phyloP scores from a whole-genome alignment of 92 coral and sea anemone species.

The Porites evermanni region DNA sequence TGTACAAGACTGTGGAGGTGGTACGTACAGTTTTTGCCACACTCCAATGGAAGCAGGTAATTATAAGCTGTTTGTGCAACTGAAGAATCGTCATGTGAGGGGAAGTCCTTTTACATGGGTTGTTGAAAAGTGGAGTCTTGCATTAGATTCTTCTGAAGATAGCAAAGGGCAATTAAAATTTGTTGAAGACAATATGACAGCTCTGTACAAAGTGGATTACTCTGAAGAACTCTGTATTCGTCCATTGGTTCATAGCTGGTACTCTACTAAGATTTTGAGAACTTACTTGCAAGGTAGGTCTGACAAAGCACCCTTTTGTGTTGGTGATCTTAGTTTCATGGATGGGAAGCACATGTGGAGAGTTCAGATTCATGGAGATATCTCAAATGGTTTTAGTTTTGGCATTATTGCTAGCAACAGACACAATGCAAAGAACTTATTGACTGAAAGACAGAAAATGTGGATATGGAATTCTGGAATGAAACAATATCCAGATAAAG shows the following conservation, averaged over 20 bases:
- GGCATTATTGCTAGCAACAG: neutral
- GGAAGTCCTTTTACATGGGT: conserved; percentile 16
- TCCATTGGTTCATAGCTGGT: no score
- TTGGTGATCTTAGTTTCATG: neutral
- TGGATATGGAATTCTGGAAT: neutral
- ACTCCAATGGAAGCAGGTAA: conserved; percentile 18
- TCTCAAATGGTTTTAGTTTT: neutral
- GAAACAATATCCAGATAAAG: neutral
- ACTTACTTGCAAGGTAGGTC: neutral
- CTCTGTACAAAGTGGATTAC: neutral
- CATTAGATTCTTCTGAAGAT: neutral
- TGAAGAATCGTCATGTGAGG: conserved; percentile 31
- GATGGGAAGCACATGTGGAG: conserved; percentile 8
- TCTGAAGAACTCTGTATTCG: no score
- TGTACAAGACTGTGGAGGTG: conserved; percentile 31
- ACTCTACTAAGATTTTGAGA: no score
- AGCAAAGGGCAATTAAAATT: neutral
- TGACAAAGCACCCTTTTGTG: neutral
- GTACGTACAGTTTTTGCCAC: conserved; percentile 31
- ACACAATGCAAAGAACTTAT: no score
- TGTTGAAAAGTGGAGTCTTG: neutral
- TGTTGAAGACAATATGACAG: neutral
- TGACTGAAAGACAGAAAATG: neutral
- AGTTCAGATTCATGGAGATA: neutral
- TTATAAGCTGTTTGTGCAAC: conserved; percentile 20